Percentiles rank a stretch among this genome's conserved stretches.
Evolutionary conservation across 2,797 vertebrate genomes (phyloP).

Genomic region (Epinephelus coioides): DNA sequence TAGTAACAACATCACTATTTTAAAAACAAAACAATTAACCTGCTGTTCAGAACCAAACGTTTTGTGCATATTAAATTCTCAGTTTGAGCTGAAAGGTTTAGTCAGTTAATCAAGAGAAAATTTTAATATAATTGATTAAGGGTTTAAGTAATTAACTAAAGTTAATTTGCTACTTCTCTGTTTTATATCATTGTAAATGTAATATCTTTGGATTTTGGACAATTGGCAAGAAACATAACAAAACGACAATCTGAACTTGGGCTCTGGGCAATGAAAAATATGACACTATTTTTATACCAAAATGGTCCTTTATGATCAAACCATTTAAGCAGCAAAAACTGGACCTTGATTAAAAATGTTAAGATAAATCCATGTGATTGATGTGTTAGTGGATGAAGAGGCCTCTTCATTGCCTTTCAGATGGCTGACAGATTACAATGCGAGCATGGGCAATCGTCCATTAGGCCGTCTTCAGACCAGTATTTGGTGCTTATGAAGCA

Average conservation of each 20-base stretch:
- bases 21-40: not conserved
- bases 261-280: not conserved
- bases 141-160: not conserved
- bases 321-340: constrained; percentile 1
- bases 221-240: not conserved
- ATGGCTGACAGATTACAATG: constrained; percentile 57
- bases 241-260: not conserved
- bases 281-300: not conserved
- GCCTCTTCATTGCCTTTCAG: constrained; percentile 47
- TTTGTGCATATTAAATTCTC: not conserved
- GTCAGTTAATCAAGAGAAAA: not conserved
- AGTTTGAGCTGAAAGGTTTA: not conserved
- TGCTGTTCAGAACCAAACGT: not conserved
- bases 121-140: not conserved
- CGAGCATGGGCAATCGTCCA: constrained; percentile 37
- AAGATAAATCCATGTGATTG: constrained; percentile 27
- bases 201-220: not conserved
- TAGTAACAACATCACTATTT: too few species aligned
- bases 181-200: too few species aligned
- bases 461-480: constrained; percentile 62
- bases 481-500: constrained; percentile 59
- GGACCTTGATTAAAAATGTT: constrained; percentile 37
- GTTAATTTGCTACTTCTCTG: too few species aligned
- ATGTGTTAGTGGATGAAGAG: constrained; percentile 53
- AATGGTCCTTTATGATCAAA: not conserved